Conservation (phyloP, 2,888 invertebrate genomes). For the Molorchus minor region DNA sequence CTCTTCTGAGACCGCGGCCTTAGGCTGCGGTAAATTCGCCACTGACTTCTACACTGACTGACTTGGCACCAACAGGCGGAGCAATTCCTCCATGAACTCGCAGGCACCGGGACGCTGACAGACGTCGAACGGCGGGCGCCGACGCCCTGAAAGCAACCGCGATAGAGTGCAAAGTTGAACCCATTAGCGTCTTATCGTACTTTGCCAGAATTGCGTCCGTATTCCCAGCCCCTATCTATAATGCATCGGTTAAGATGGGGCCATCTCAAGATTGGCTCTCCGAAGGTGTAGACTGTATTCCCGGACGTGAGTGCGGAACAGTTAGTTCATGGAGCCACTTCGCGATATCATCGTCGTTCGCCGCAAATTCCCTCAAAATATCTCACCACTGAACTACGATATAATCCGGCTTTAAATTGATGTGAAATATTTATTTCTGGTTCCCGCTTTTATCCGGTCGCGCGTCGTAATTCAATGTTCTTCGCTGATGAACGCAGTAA, state of each 20-base stretch:
- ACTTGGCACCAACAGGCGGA: too few relatives aligned
- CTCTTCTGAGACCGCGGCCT: too few relatives aligned
- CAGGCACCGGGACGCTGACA: constrained; percentile 35
- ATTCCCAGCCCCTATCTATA: constrained; percentile 64
- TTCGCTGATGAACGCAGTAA: too few relatives aligned
- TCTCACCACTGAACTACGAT: constrained; percentile 39
- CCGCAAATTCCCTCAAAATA: constrained; percentile 47
- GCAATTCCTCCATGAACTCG: constrained; percentile 40
- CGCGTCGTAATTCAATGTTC: too few relatives aligned
- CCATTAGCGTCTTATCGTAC: constrained; percentile 68
- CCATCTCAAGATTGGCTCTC: constrained; percentile 55
- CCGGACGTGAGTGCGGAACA: constrained; percentile 39
- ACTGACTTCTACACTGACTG: too few relatives aligned
- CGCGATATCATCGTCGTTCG: constrained; percentile 45
- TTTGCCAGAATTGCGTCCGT: constrained; percentile 64
- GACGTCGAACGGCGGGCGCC: constrained; percentile 44
- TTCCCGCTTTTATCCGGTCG: background rate
- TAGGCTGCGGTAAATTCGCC: too few relatives aligned
- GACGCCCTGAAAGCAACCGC: constrained; percentile 52
- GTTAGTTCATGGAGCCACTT: constrained; percentile 45
- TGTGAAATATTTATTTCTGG: constrained; percentile 16
- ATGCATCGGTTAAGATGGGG: constrained; percentile 59
- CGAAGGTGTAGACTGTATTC: constrained; percentile 52
- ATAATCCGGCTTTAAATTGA: constrained; percentile 36
- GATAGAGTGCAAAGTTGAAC: constrained; percentile 70